These are phyloP conservation scores for Bombyx huttoni DNA, from an alignment of 2,888 invertebrate species.

Conservation along the genomic window DNA sequence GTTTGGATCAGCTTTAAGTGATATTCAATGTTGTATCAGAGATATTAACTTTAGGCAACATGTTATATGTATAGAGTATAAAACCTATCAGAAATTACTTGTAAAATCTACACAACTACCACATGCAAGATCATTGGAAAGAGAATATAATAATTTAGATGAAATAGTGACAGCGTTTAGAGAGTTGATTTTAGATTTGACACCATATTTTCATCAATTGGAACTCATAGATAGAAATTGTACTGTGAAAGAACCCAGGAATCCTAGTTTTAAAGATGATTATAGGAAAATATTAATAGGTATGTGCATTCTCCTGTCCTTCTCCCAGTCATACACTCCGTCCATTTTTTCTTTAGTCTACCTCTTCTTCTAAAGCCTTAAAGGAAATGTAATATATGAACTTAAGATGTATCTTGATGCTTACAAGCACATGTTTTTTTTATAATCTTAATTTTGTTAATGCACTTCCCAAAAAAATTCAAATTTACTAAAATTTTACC, in stretches of 20 bases:
- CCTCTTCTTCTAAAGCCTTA: too few relatives aligned
- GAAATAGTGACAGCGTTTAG: slow-evolving; percentile 28
- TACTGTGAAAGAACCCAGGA: slow-evolving; percentile 43
- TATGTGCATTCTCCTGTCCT: too few relatives aligned
- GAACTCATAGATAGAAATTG: slow-evolving; percentile 41
- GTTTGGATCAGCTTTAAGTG: slow-evolving; percentile 45
- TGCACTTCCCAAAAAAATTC: too few relatives aligned
- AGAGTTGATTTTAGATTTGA: slow-evolving; percentile 27
- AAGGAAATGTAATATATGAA: too few relatives aligned
- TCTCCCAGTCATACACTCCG: too few relatives aligned
- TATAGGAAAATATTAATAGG: slow-evolving; percentile 50
- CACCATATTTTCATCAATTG: slow-evolving; percentile 41
- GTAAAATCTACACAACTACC: slow-evolving; percentile 34
- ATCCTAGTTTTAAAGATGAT: slow-evolving; percentile 45
- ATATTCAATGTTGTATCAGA: slow-evolving; percentile 37
- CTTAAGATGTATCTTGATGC: too few relatives aligned
- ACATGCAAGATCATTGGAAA: slow-evolving; percentile 28
- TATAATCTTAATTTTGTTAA: too few relatives aligned
- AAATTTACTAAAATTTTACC: too few relatives aligned
- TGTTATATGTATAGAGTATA: slow-evolving; percentile 34
- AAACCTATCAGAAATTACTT: slow-evolving; percentile 25
- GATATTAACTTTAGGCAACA: slow-evolving; percentile 32
- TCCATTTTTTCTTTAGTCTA: too few relatives aligned
- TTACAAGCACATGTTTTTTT: too few relatives aligned
- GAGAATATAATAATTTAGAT: slow-evolving; percentile 29